Conservation (phyloP, 2,797 vertebrate genomes). For the Zalophus californianus region DNA sequence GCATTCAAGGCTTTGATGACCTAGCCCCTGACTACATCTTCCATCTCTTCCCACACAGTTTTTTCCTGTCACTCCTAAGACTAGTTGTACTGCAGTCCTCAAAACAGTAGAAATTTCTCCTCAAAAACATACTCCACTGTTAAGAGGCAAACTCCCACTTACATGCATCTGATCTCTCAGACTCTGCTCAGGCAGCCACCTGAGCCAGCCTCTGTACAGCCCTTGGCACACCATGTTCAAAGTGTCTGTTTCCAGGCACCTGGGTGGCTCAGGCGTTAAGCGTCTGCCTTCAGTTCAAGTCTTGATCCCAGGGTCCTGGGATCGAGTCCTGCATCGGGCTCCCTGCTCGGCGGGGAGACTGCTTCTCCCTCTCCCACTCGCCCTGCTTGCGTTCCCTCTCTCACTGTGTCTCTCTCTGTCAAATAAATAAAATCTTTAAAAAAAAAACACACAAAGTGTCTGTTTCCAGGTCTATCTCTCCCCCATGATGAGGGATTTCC, state of each 20-base stretch:
- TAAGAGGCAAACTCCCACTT: conserved; percentile 12
- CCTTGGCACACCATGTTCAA: conserved; percentile 2
- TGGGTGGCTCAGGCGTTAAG: no score
- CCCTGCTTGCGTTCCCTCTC: no score
- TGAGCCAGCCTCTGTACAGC: neutral
- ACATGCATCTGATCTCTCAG: neutral
- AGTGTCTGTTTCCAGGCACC: neutral
- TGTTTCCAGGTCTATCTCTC: neutral
- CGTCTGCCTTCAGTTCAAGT: no score
- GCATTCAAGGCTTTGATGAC: conserved; percentile 30
- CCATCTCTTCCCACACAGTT: neutral
- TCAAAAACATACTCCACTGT: neutral
- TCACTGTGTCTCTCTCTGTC: no score
- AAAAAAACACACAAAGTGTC: neutral
- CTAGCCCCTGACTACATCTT: neutral
- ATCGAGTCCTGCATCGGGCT: no score
- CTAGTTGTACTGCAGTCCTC: neutral
- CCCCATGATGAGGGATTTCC: neutral
- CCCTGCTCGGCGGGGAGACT: no score
- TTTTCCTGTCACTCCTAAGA: neutral
- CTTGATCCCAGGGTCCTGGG: no score
- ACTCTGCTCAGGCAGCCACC: neutral
- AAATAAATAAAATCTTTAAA: no score
- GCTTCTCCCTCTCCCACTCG: no score
- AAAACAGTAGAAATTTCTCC: conserved; percentile 11